Evolutionary conservation across 2,113 vertebrate species (phyloP).

Genomic region (Oncorhynchus gorbuscha): DNA sequence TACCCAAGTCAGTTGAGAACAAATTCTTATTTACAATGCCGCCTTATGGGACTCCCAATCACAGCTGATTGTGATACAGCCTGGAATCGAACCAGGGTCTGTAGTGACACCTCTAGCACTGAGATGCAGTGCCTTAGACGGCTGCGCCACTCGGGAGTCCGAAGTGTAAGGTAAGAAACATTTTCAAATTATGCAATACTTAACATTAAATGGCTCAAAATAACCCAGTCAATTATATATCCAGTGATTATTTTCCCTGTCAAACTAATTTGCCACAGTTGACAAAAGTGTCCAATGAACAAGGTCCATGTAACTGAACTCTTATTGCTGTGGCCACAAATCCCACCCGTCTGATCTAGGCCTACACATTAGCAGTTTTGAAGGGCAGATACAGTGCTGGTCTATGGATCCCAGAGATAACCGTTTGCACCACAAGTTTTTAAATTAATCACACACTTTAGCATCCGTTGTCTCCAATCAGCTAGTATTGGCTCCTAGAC

Average conservation of each 20-base stretch:
- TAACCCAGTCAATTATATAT: neutral
- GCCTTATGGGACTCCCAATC: too few species aligned
- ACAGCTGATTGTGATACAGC: too few species aligned
- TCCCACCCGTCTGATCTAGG: neutral
- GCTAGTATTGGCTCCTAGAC: neutral
- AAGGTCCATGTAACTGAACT: neutral
- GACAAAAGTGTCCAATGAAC: neutral
- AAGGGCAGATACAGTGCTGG: neutral
- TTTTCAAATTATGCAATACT: too few species aligned
- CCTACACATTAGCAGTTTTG: neutral
- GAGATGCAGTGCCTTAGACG: too few species aligned
- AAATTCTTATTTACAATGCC: too few species aligned
- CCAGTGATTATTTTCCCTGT: neutral
- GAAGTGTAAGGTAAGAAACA: too few species aligned
- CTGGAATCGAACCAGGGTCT: too few species aligned
- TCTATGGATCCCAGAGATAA: neutral
- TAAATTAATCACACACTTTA: constrained; percentile 14
- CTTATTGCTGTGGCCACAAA: neutral
- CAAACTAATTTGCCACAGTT: neutral
- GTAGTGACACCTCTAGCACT: too few species aligned
- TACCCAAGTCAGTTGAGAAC: too few species aligned
- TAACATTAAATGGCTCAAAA: too few species aligned
- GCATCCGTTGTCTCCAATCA: constrained; percentile 13
- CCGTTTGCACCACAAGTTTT: neutral
- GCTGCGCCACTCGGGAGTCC: too few species aligned